Evolutionary conservation across 1,140 invertebrate genomes (phyloP).

Genomic region (Microplitis mediator): DNA sequence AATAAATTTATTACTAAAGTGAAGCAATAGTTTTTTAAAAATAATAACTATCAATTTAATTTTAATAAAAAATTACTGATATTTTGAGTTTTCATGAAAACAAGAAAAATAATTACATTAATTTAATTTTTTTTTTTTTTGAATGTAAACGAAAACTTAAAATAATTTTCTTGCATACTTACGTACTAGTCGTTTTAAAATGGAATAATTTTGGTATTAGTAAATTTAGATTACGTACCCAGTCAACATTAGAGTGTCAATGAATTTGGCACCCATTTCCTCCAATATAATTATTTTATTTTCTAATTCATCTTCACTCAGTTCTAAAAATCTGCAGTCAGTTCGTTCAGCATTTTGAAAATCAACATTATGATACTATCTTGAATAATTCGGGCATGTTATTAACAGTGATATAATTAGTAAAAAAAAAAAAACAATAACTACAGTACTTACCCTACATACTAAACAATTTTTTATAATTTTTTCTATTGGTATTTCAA

Average conservation of each 20-base stretch:
- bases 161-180: no score
- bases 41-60: no score
- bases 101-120: no score
- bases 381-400: neutral
- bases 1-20: no score
- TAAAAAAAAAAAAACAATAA: neutral
- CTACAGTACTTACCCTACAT: constrained; percentile 7
- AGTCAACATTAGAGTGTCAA: neutral
- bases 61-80: no score
- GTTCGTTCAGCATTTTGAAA: neutral
- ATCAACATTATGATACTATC: constrained; percentile 1
- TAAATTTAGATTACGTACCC: neutral
- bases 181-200: neutral
- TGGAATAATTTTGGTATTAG: neutral
- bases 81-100: no score
- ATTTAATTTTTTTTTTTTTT: no score
- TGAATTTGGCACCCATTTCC: constrained; percentile 19
- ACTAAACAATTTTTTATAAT: neutral
- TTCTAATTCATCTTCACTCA: constrained; percentile 2
- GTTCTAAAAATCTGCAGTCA: neutral
- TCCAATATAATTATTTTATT: constrained; percentile 7
- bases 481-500: neutral
- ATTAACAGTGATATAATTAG: neutral
- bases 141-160: no score
- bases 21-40: no score